Evolutionary conservation across 2,113 vertebrate species (phyloP).

Genomic region (Labrus mixtus): DNA sequence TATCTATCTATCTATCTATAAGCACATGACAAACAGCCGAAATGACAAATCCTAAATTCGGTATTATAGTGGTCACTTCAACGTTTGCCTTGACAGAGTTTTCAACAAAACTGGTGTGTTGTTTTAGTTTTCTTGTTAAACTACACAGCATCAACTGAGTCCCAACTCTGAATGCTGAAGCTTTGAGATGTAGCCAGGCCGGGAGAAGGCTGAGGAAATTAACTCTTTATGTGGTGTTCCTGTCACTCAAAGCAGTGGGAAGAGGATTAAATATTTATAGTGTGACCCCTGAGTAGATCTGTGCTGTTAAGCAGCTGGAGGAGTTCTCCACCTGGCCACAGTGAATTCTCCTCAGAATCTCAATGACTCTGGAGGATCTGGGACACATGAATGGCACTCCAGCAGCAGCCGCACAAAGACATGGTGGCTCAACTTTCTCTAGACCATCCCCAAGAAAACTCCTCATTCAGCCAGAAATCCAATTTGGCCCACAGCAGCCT

Average conservation of each 20-base stretch:
- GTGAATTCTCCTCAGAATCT: constrained; percentile 90
- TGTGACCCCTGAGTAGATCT: constrained; percentile 83
- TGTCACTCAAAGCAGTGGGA: constrained; percentile 86
- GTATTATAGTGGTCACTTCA: no score
- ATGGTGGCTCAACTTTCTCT: constrained; percentile 86
- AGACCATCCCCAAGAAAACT: constrained; percentile 89
- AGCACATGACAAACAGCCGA: no score
- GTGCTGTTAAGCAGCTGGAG: constrained; percentile 89
- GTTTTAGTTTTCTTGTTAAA: constrained; percentile 1
- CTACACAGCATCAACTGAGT: constrained; percentile 5
- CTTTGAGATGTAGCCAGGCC: not conserved
- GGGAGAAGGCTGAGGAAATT: constrained; percentile 39
- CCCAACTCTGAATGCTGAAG: not conserved
- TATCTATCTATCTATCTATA: no score
- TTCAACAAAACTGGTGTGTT: not conserved
- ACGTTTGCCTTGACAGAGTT: no score
- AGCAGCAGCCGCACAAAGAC: constrained; percentile 88
- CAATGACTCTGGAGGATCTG: constrained; percentile 90
- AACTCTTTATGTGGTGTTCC: constrained; percentile 80
- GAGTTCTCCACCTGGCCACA: constrained; percentile 83
- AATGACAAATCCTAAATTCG: no score
- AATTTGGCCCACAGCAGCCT: constrained; percentile 84
- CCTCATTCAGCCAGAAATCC: constrained; percentile 93
- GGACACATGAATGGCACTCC: constrained; percentile 91
- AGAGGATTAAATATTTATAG: constrained; percentile 87